phyloP scores from a whole-genome alignment of 2,888 invertebrate genomes.

The Eupithecia dodoneata region DNA sequence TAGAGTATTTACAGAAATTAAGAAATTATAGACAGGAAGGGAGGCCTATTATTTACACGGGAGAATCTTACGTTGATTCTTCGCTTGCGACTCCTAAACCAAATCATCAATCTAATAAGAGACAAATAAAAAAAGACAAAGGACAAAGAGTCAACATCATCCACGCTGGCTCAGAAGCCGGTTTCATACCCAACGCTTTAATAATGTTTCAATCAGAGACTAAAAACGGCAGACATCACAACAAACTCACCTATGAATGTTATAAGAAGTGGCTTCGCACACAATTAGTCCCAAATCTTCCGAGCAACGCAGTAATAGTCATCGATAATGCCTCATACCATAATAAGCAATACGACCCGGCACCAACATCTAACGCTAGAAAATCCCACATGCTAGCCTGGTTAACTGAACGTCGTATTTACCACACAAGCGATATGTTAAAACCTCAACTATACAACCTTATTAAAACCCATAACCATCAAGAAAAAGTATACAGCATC shows the following conservation, averaged over 20 bases:
- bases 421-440: slow-evolving; percentile 1
- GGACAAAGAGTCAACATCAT: slow-evolving; percentile 37
- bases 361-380: slow-evolving; percentile 8
- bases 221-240: slow-evolving; percentile 43
- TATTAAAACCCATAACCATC: slow-evolving; percentile 12
- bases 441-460: slow-evolving; percentile 19
- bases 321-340: slow-evolving; percentile 49
- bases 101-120: background rate
- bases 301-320: slow-evolving; percentile 45
- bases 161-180: slow-evolving; percentile 40
- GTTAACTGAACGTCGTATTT: slow-evolving; percentile 12
- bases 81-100: background rate
- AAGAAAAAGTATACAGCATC: slow-evolving; percentile 11
- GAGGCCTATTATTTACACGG: slow-evolving; percentile 36
- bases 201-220: slow-evolving; percentile 33
- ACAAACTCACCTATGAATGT: slow-evolving; percentile 48
- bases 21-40: slow-evolving; percentile 33
- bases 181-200: slow-evolving; percentile 42
- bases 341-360: slow-evolving; percentile 32
- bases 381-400: slow-evolving; percentile 16
- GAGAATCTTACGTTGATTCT: slow-evolving; percentile 30
- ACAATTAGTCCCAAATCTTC: slow-evolving; percentile 49
- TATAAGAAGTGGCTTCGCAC: slow-evolving; percentile 46
- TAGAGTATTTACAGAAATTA: slow-evolving; percentile 37
- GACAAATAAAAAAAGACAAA: slow-evolving; percentile 25